phyloP scores from a whole-genome alignment of 2,797 vertebrate species.

The Gephyroberyx darwinii region DNA sequence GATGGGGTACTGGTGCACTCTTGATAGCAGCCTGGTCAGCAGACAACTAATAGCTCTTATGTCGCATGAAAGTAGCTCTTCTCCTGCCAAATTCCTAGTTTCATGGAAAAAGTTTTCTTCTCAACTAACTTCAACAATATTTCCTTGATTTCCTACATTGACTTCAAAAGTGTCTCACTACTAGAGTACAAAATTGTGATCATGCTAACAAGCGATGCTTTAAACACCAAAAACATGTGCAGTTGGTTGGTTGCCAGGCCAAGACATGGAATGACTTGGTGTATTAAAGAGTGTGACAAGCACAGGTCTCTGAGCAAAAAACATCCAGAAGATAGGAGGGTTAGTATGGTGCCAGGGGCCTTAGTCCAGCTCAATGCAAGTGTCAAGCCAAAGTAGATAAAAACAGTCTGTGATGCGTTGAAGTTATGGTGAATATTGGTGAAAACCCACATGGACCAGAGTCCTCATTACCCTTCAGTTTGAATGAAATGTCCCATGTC shows the following conservation, averaged over 20 bases:
- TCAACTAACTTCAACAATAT: constrained; percentile 5
- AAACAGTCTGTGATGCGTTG: constrained; percentile 41
- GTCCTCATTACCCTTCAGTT: constrained; percentile 19
- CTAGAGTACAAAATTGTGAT: constrained; percentile 4
- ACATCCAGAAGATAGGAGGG: constrained; percentile 30
- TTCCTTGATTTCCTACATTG: background rate
- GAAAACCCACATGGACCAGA: constrained; percentile 18
- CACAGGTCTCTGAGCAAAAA: constrained; percentile 27
- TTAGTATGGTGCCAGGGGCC: constrained; percentile 46
- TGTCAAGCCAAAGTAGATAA: constrained; percentile 63
- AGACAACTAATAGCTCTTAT: constrained; percentile 43
- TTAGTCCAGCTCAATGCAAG: constrained; percentile 35
- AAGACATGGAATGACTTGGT: constrained; percentile 17
- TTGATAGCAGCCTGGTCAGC: constrained; percentile 44
- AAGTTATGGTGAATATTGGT: background rate
- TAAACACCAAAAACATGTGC: constrained; percentile 11
- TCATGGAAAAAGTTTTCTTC: constrained; percentile 7
- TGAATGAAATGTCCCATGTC: too few species aligned
- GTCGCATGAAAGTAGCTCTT: constrained; percentile 35
- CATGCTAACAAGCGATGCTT: background rate
- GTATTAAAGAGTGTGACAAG: constrained; percentile 24
- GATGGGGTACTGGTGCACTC: constrained; percentile 51
- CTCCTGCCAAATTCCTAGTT: background rate
- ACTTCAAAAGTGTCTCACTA: constrained; percentile 22
- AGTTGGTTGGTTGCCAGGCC: constrained; percentile 25